Percentiles rank a stretch among this genome's conserved stretches.
These are phyloP conservation scores for Lytechinus pictus DNA, from an alignment of 35 echinoderm and acorn worm species.

Conservation along the genomic window DNA sequence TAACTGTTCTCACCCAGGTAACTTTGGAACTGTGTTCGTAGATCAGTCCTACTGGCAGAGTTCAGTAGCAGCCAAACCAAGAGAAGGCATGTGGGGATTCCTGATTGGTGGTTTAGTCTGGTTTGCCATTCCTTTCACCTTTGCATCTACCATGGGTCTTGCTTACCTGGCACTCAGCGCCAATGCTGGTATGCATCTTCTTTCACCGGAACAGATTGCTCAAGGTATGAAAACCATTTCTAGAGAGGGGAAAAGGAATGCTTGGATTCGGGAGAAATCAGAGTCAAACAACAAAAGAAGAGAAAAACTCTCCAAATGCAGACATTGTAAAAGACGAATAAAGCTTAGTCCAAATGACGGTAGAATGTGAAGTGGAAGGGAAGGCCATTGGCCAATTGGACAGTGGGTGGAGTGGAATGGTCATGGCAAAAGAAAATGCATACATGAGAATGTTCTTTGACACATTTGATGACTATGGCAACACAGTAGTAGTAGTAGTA, in stretches of 20 bases:
- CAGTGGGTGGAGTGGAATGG: no score
- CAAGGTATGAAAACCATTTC: conserved; percentile 54
- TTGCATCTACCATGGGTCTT: conserved; percentile 94
- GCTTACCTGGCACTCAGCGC: conserved; percentile 84
- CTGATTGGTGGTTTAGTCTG: conserved; percentile 86
- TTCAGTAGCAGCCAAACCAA: conserved; percentile 94
- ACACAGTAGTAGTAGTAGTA: no score
- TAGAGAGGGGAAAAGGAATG: background rate
- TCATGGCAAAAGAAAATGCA: no score
- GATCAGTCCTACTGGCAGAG: conserved; percentile 99
- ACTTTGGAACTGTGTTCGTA: conserved; percentile 96
- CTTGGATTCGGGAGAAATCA: no score
- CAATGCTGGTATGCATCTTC: conserved; percentile 64
- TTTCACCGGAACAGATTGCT: conserved; percentile 61
- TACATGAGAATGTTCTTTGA: no score
- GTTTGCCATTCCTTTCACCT: conserved; percentile 96
- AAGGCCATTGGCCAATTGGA: no score
- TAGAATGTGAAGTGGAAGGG: no score
- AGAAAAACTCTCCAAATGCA: no score
- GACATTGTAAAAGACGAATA: no score
- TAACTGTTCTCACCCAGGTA: conserved; percentile 53
- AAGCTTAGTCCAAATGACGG: no score
- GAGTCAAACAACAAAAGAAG: no score
- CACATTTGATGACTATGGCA: no score
- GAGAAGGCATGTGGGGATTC: conserved; percentile 97